phyloP scores from a whole-genome alignment of 2,797 vertebrate genomes.

The Pyrocephalus nanus region DNA sequence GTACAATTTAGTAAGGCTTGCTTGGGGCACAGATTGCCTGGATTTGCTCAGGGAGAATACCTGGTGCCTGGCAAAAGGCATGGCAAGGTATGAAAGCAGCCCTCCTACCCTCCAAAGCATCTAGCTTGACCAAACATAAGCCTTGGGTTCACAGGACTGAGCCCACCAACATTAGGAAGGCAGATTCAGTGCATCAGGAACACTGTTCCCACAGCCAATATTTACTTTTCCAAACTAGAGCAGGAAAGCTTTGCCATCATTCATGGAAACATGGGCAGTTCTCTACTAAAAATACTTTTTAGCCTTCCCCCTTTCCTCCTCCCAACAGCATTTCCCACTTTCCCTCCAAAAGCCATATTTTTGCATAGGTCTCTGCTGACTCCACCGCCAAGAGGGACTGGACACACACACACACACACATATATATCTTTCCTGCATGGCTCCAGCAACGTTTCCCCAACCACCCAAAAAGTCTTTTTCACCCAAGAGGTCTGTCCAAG shows the following conservation, averaged over 20 bases:
- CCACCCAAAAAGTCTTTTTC: neutral
- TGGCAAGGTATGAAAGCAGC: neutral
- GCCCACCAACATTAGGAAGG: neutral
- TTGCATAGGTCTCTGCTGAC: neutral
- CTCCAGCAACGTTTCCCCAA: neutral
- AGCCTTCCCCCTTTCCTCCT: neutral
- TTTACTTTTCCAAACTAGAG: conserved; percentile 37
- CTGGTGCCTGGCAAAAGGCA: neutral
- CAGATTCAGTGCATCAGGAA: neutral
- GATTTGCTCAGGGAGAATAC: neutral
- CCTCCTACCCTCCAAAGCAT: neutral
- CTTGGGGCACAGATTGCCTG: neutral
- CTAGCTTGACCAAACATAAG: neutral
- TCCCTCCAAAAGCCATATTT: neutral
- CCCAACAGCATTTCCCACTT: neutral
- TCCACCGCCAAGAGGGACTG: neutral
- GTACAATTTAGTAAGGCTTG: neutral
- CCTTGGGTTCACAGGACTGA: neutral
- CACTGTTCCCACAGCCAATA: neutral
- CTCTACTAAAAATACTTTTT: conserved; percentile 25
- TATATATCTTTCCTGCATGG: neutral
- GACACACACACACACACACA: neutral
- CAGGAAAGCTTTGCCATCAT: neutral
- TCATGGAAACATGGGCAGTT: neutral
- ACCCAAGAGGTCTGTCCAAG: neutral